These are phyloP conservation scores for Tyto alba DNA, from an alignment of 2,113 vertebrate genomes.

Conservation along the genomic window DNA sequence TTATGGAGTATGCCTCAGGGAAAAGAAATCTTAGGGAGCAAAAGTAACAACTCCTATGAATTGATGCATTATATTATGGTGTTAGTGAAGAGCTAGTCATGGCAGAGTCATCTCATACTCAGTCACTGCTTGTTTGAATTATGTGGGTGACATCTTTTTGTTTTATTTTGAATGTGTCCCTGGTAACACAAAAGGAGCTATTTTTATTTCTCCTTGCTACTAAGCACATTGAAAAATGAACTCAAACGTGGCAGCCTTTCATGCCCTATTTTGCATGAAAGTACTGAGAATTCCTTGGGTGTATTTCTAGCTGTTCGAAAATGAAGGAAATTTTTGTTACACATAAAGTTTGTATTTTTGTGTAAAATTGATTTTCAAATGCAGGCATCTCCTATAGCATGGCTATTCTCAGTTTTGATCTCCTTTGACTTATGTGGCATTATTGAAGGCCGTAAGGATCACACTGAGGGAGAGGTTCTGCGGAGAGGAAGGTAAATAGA, in stretches of 20 bases:
- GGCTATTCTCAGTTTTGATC: neutral
- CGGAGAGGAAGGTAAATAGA: neutral
- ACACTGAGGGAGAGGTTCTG: neutral
- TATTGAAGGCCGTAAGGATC: neutral
- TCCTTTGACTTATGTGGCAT: neutral
- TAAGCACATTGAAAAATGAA: neutral
- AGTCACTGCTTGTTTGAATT: neutral
- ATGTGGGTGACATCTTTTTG: neutral
- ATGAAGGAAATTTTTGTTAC: neutral
- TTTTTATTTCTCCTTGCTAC: neutral
- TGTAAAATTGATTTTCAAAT: neutral
- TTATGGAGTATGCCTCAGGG: neutral
- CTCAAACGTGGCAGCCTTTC: neutral
- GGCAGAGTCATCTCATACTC: neutral
- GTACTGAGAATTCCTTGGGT: neutral
- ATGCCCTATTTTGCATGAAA: neutral
- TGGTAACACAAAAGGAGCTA: neutral
- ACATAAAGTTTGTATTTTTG: neutral
- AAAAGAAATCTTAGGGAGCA: neutral
- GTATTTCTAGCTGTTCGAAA: slow-evolving; percentile 3
- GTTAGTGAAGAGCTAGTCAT: neutral
- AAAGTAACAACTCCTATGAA: neutral
- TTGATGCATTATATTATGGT: neutral
- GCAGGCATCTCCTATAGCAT: neutral
- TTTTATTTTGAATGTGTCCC: neutral